phyloP scores from a whole-genome alignment of 2,888 invertebrate species.

The Dynastes grantii region DNA sequence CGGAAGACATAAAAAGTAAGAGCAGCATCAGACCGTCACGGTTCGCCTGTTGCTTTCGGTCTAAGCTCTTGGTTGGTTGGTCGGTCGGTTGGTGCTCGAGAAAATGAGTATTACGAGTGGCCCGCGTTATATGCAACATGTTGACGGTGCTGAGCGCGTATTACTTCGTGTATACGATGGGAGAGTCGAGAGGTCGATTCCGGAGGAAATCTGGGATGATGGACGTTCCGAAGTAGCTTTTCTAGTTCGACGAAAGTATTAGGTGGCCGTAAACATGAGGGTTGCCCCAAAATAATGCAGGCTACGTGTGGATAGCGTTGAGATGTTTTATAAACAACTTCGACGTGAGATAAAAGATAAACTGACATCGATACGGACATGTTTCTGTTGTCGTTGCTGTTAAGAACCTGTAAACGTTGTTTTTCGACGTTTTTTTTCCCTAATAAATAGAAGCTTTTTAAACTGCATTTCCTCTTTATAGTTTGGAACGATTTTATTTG shows the following conservation, averaged over 20 bases:
- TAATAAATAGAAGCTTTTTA: too few relatives aligned
- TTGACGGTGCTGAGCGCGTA: conserved; percentile 19
- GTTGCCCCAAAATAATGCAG: background rate
- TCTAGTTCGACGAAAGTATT: background rate
- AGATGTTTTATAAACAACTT: too few relatives aligned
- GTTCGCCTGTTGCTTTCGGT: conserved; percentile 31
- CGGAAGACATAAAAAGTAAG: conserved; percentile 39
- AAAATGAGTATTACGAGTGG: conserved; percentile 27
- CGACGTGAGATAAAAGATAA: too few relatives aligned
- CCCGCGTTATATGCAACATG: conserved; percentile 33
- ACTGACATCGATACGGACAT: background rate
- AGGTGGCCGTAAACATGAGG: conserved; percentile 7
- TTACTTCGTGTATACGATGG: background rate
- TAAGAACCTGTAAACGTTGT: too few relatives aligned
- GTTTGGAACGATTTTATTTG: background rate
- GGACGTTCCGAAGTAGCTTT: conserved; percentile 15
- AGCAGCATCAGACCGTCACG: conserved; percentile 8
- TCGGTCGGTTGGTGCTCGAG: background rate
- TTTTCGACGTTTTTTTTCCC: too few relatives aligned
- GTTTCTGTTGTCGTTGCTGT: background rate
- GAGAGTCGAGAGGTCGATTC: background rate
- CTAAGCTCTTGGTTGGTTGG: background rate
- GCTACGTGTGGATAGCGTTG: too few relatives aligned
- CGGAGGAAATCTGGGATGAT: conserved; percentile 26
- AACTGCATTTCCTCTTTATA: background rate